Base-by-base conservation (phyloP, 2,888 invertebrate species). In the Tenthredo scrophulariae region DNA sequence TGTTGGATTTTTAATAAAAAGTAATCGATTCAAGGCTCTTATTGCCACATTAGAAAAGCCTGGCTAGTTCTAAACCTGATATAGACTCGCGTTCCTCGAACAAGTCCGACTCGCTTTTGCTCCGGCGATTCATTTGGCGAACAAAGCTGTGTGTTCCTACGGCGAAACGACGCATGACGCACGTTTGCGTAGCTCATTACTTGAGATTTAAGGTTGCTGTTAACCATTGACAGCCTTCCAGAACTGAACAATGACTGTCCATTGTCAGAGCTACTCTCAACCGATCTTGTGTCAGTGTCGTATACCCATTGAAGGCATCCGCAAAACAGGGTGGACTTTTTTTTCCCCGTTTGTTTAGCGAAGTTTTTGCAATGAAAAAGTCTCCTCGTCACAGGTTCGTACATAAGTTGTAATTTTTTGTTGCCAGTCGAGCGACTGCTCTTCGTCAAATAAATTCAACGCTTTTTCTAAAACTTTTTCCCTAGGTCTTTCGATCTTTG, bases 121-220 rank as follows among this genome's bases (percentile, higher is more conserved):
- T 50, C 7, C 26, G 46, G 67, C 67, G 46, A 83, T 83, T 67
- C 67, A 67, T 83, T 83, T 83, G 67, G 46, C 83, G 67, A 67
- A 83, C 67, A 67, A 83, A 83, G 62, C 62, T 80, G 62, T 54
- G 26, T 13, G 43, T 43, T 40, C 62, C 62, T 33, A 75, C 54
- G 50, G 77, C 43, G 37, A 85, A 85, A n/a, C 37, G 54, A 75
- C 26, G 65, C 22, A 40, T 37, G 77, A 54, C 84, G 37, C 54
- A 65, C 83, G 86, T 72, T 77, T 82, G 85, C 84, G 86, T 85
- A 86, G 86, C 86, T 86, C 88, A 89, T 90, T 89, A 89, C 88
- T 87, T 87, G 88, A 89, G 90, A 90, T 90, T 90, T 89, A 88
- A 89, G 87, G 87, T 88, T 86, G 87, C 88, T 87, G 86, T 88